Evolutionary conservation across 2,888 invertebrate genomes (phyloP), one percentile per base, ranked within the genome.

Genomic region (Scotopteryx bipunctaria): DNA sequence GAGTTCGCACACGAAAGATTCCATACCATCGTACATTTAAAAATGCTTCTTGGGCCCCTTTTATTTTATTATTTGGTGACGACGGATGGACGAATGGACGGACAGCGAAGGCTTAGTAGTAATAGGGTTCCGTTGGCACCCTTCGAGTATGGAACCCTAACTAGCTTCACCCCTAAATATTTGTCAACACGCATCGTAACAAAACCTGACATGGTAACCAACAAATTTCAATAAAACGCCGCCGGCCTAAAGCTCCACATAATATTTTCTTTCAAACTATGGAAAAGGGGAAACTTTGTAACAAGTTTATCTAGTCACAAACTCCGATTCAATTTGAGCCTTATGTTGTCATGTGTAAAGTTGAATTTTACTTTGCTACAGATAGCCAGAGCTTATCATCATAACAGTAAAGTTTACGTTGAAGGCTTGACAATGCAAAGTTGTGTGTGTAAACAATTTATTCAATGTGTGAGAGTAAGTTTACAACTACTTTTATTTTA

Each of bases 241-340:
- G 33, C 25, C 17, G 6, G 17, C 17, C 44, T 15, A 16, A 32
- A 47, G 46, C 55, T 48, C 31, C 11, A 49, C 48, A 51, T 33
- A 43, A 47, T 42, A 42, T 37, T 47, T 47, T 36, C 42, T 48
- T 46, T 21, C 32, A 48, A 40, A 41, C 52, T 46, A 52, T 46
- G 35, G 37, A 14, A 50, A 40, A 42, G 23, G 42, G 42, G 27
- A 50, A 60, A 57, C 21, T 60, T 60, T 44, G 4, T 21, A 25
- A 35, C 37, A 49, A 55, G 45, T 52, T 59, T 49, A 47, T 46
- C 43, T 11, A 19, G 15, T 5, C 23, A 38, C 41, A 38, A 47
- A 44, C 47, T 41, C 14, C 29, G 14, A 44, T 19, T 38, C 38
- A 45, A 46, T 48, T 52, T 27, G 32, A 40, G 40, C 59, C 36